Evolutionary conservation across 1,140 invertebrate genomes (phyloP), one percentile per base, ranked within the genome.

Genomic region (Drosophila ohnishii): DNA sequence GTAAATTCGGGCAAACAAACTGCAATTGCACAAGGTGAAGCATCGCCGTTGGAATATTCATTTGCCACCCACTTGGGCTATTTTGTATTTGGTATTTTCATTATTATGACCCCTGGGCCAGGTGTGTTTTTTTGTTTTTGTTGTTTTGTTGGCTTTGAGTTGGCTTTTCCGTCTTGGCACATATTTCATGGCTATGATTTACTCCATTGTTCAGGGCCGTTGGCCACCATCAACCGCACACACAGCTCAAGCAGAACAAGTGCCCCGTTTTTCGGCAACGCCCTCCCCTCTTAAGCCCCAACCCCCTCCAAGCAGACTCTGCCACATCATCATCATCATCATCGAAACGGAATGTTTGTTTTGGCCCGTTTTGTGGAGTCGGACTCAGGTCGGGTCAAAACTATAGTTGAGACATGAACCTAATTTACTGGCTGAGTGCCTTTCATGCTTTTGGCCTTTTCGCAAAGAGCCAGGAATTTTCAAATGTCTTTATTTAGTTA

Each of bases 161-260:
- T 56, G 22, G 35, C 22, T 59, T 57, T 53, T 73, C 57, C 40
- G 55, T 69, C 72, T 79, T 70, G 75, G 71, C 83, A 80, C 83
- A 87, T 87, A 88, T 88, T 87, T 88, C 84, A 87, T 87, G 83
- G 84, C 83, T 87, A 87, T 87, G 83, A 87, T 87, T 87, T 87
- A 88, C 67, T 88, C 42, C 83, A 74, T 80, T 88, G 83, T 87
- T 87, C 83, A 83, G 84, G 83, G 83, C 83, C 64, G 84, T 88
- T 87, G 80, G 57, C 67, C 72, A 61, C 57, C 62, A 65, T 35
- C 50, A 53, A 44, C 51, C 64, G 25, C 39, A 74, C 65, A 61
- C 76, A 58, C 76, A 88, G 72, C 79, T 87, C 84, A 79, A 77
- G 83, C 83, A 77, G 84, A 88, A 87, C 83, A 87, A 86, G 70